Base-by-base conservation (phyloP, 2,888 invertebrate genomes). In the Apodemia mormo region DNA sequence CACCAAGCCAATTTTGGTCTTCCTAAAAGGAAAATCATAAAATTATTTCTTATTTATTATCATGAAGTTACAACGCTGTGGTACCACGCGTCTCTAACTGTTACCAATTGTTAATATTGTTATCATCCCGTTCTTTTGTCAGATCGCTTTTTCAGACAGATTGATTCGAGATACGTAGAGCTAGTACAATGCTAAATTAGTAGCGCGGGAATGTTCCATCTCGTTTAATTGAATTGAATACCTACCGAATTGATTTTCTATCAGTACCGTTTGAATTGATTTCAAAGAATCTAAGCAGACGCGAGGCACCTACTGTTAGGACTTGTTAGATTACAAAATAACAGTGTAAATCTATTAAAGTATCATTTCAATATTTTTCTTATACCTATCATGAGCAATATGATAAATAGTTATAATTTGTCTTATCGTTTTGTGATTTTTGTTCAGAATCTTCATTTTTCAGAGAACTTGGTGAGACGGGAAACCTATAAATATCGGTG, bases 71-170 rank as follows among this genome's bases (percentile, higher is more conserved):
- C 77, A 80, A 79, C 79, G 77, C 80, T 80, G 80, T 82, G 82
- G 81, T 82, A 82, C 79, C 79, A 75, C 77, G 72, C 80, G 79
- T 37, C 7, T 14, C 2, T 37, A 86, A 89, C 91, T 88, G 90
- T 89, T 90, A 90, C 78, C 83, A 83, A 89, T 89, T 89, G 88
- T 90, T 88, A 84, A 81, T 85, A 86, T 83, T 81, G 81, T 82
- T 85, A 85, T 84, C 81, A 80, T 84, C 79, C 84, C 80, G 86
- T 87, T 89, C 88, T 83, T 85, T 87, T 87, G 86, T 87, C 83
- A 85, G 84, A 82, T 86, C 81, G 82, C 82, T 85, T 85, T 89
- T 90, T 89, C 85, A 87, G 83, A 85, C 81, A 86, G 84, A 88
- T 87, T 81, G 89, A 87, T 88, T 84, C 79, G 80, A 85, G 90